These are phyloP conservation scores for Coelogynopora nodosa DNA, from an alignment of 2,888 invertebrate genomes.

Conservation along the genomic window DNA sequence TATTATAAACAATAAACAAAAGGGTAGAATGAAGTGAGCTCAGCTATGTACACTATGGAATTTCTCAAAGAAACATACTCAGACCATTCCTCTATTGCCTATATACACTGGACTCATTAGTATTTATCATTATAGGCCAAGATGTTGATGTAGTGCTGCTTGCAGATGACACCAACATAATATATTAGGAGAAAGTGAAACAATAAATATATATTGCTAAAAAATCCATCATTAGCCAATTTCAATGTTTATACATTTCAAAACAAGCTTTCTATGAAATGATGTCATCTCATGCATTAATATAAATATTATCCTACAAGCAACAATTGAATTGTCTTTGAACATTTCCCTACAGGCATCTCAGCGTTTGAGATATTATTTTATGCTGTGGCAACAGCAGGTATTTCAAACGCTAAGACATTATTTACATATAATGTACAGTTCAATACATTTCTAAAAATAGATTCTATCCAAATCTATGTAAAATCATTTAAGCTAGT, in stretches of 20 bases:
- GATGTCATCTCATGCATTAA: too few species aligned
- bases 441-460: too few species aligned
- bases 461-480: too few species aligned
- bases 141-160: background rate
- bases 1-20: background rate
- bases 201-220: background rate
- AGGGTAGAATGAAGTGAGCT: background rate
- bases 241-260: background rate
- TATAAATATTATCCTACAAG: too few species aligned
- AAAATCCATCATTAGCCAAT: background rate
- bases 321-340: too few species aligned
- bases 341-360: too few species aligned
- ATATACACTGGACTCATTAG: background rate
- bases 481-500: too few species aligned
- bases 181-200: background rate
- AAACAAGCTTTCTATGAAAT: too few species aligned
- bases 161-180: background rate
- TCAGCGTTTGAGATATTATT: too few species aligned
- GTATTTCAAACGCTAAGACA: too few species aligned
- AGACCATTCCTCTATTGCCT: background rate
- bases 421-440: too few species aligned
- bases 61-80: background rate
- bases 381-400: too few species aligned
- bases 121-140: background rate
- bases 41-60: background rate